These are phyloP conservation scores for Lepus europaeus DNA, from an alignment of 2,113 vertebrate genomes.

Conservation along the genomic window DNA sequence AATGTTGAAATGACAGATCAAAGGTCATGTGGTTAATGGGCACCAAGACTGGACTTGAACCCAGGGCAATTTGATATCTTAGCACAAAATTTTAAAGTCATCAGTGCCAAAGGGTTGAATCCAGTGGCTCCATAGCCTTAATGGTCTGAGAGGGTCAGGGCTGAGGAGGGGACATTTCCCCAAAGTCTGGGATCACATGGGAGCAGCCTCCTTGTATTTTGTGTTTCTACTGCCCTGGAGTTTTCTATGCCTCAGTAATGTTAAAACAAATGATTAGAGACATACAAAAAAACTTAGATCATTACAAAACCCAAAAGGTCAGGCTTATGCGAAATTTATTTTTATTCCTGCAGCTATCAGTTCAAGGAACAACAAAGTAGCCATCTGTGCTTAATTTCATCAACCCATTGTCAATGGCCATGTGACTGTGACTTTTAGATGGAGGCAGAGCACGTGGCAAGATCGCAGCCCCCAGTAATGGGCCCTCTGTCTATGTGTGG, in stretches of 20 bases:
- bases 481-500: neutral
- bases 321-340: constrained; percentile 92
- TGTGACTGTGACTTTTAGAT: constrained; percentile 87
- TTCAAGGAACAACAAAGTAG: constrained; percentile 93
- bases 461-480: constrained; percentile 58
- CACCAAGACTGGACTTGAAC: neutral
- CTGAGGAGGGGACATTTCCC: too few relatives aligned
- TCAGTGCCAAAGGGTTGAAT: neutral
- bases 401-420: constrained; percentile 89
- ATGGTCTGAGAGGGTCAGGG: neutral
- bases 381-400: constrained; percentile 92
- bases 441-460: constrained; percentile 87
- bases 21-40: rapidly evolving
- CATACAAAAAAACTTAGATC: constrained; percentile 85
- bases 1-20: rapidly evolving
- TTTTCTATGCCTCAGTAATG: constrained; percentile 79
- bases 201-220: constrained; percentile 4
- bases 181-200: constrained; percentile 27
- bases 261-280: constrained; percentile 80
- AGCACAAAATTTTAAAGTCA: neutral
- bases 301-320: constrained; percentile 84
- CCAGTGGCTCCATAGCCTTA: rapidly evolving
- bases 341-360: constrained; percentile 93
- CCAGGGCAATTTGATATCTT: neutral
- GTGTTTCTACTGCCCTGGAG: constrained; percentile 62